Evolutionary conservation across 2,888 invertebrate species (phyloP).

Genomic region (Cantharis rustica): DNA sequence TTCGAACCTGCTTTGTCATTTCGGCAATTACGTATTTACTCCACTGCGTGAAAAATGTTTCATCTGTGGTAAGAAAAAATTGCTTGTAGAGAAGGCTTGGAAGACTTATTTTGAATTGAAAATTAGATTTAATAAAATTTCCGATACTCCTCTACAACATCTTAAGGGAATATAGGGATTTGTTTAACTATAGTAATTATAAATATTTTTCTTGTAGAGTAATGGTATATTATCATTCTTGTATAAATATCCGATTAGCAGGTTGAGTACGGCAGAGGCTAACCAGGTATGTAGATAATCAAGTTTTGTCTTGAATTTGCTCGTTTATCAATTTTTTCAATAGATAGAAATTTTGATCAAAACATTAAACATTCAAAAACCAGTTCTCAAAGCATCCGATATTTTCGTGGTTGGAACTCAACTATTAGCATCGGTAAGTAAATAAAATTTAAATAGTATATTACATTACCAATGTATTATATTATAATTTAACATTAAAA

Average conservation of each 20-base stretch:
- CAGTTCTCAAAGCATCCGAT: conserved; percentile 43
- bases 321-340: background rate
- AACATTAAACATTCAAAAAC: conserved; percentile 42
- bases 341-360: conserved; percentile 43
- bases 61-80: conserved; percentile 12
- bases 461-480: too few relatives aligned
- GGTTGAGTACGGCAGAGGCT: conserved; percentile 40
- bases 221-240: conserved; percentile 44
- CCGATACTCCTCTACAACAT: background rate
- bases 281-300: conserved; percentile 35
- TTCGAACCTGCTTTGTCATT: conserved; percentile 21
- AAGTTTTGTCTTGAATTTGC: background rate
- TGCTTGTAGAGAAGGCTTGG: background rate
- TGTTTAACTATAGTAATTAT: too few relatives aligned
- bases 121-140: too few relatives aligned
- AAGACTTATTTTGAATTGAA: too few relatives aligned
- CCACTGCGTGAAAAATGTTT: conserved; percentile 10
- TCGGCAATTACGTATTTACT: conserved; percentile 18
- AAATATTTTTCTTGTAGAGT: conserved; percentile 18
- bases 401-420: conserved; percentile 43
- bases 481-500: too few relatives aligned
- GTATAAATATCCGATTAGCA: conserved; percentile 45
- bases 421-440: conserved; percentile 45
- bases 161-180: too few relatives aligned
- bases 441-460: background rate